A percentile compares a stretch with the other conserved stretches of the same genome.
phyloP scores from a whole-genome alignment of 2,113 vertebrate species.

The Corapipo altera region DNA sequence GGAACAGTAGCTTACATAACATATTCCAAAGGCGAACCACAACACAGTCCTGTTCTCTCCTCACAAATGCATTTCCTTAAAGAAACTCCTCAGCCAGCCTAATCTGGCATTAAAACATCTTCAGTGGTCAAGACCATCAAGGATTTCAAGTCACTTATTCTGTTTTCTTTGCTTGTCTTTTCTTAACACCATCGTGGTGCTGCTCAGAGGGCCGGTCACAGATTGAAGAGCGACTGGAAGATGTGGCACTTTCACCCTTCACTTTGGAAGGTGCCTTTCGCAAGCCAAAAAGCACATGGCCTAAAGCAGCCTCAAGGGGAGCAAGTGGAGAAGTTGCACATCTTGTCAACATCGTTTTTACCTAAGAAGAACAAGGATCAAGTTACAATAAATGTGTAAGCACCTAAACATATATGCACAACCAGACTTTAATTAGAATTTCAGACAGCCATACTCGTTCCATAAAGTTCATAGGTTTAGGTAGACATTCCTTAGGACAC shows the following conservation, averaged over 20 bases:
- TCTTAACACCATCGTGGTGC: slow-evolving; percentile 24
- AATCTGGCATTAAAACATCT: slow-evolving; percentile 30
- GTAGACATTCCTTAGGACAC: background rate
- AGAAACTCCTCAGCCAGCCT: slow-evolving; percentile 47
- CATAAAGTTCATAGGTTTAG: background rate
- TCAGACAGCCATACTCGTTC: background rate
- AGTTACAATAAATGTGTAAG: background rate
- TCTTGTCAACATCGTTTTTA: slow-evolving; percentile 85
- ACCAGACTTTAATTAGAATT: background rate
- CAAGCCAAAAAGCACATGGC: slow-evolving; percentile 80
- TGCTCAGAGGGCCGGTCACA: background rate
- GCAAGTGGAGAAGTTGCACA: slow-evolving; percentile 76
- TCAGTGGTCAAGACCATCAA: background rate
- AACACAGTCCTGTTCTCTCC: background rate
- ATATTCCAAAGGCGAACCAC: slow-evolving; percentile 1
- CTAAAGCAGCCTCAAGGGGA: slow-evolving; percentile 77
- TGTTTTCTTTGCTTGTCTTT: slow-evolving; percentile 71
- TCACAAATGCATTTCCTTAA: slow-evolving; percentile 5
- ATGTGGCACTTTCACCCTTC: slow-evolving; percentile 42
- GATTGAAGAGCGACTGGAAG: slow-evolving; percentile 55
- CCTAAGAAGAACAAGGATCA: slow-evolving; percentile 61
- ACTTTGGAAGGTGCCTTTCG: slow-evolving; percentile 59
- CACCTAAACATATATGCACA: background rate
- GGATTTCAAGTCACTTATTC: slow-evolving; percentile 32
- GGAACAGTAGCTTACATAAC: slow-evolving; percentile 20